These are phyloP conservation scores for Ferdinandea cuprea DNA, from an alignment of 2,888 invertebrate genomes.

Conservation along the genomic window DNA sequence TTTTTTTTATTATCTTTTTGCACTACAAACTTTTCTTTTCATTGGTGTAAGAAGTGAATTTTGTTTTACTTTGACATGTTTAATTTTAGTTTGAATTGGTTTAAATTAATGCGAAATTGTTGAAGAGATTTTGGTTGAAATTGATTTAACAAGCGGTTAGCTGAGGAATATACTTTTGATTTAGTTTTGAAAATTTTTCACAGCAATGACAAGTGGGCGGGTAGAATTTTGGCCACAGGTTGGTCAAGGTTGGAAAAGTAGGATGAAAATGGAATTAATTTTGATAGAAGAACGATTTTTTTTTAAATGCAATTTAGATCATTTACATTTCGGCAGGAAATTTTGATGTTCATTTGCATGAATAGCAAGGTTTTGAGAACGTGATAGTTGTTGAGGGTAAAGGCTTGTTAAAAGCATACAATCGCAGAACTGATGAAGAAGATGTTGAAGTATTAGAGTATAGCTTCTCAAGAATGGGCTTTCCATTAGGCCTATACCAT, in stretches of 20 bases:
- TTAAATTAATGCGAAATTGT: conserved; percentile 45
- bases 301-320: too few species aligned
- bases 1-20: conserved; percentile 18
- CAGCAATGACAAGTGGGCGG: neutral
- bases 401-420: too few species aligned
- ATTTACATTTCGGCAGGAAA: too few species aligned
- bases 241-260: neutral
- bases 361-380: too few species aligned
- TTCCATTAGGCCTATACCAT: too few species aligned
- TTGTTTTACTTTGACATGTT: conserved; percentile 68
- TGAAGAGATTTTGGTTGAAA: conserved; percentile 1
- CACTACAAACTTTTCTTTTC: conserved; percentile 8
- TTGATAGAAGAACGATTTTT: too few species aligned
- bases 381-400: too few species aligned
- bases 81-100: conserved; percentile 63
- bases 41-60: conserved; percentile 19
- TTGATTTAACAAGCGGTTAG: neutral
- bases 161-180: neutral
- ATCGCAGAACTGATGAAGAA: too few species aligned
- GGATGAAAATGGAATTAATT: too few species aligned
- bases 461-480: too few species aligned
- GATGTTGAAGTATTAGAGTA: too few species aligned
- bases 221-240: neutral
- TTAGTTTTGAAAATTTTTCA: neutral
- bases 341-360: too few species aligned